Percentiles rank a stretch among this genome's conserved stretches.
These are phyloP conservation scores for Bilobella aurantiaca DNA, from an alignment of 1,140 invertebrate genomes.

Conservation along the genomic window DNA sequence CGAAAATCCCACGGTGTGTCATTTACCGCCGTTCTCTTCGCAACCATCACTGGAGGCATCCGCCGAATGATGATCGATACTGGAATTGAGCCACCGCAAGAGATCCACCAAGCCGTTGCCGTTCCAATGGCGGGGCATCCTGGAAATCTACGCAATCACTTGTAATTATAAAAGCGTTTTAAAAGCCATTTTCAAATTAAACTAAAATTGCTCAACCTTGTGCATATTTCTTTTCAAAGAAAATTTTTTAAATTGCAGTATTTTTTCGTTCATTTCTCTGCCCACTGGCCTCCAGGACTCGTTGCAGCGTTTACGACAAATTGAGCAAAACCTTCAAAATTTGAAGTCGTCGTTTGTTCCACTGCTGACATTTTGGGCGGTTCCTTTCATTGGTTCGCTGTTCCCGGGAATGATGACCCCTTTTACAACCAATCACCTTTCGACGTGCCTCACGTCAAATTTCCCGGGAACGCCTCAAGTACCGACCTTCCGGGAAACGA, in stretches of 20 bases:
- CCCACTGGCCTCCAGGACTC: not conserved
- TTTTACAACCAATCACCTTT: not conserved
- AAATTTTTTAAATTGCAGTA: not conserved
- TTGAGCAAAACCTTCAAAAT: not conserved
- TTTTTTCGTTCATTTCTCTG: conserved; percentile 1
- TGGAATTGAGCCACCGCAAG: conserved; percentile 13
- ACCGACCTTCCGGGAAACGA: conserved; percentile 9
- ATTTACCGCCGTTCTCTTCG: conserved; percentile 24
- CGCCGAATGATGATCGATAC: conserved; percentile 17
- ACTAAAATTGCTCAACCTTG: not conserved
- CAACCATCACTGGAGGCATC: conserved; percentile 21
- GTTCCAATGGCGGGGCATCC: conserved; percentile 32
- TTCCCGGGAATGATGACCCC: not conserved
- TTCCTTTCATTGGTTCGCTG: not conserved
- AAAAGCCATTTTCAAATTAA: not conserved
- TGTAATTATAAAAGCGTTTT: conserved; percentile 12
- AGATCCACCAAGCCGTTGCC: conserved; percentile 21
- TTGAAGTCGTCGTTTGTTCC: not conserved
- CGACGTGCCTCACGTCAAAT: not conserved
- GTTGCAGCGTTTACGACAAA: not conserved
- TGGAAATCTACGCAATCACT: conserved; percentile 28
- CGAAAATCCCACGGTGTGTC: conserved; percentile 20
- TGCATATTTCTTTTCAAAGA: not conserved
- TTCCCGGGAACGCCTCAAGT: conserved; percentile 10
- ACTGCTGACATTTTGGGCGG: not conserved